phyloP scores from a whole-genome alignment of 2,888 invertebrate species.

The Laspeyria flexula region DNA sequence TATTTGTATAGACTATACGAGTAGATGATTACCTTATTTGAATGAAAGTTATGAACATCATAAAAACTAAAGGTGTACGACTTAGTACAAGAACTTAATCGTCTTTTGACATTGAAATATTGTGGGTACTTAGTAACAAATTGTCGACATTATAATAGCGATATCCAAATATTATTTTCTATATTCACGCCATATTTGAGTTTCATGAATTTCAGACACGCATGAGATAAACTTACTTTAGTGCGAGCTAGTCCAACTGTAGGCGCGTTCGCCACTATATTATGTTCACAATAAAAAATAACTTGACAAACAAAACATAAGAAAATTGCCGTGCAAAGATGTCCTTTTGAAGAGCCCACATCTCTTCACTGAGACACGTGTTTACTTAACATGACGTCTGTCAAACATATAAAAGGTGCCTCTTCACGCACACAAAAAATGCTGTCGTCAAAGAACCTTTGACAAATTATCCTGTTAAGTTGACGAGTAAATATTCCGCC shows the following conservation, averaged over 20 bases:
- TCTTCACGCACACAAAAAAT: conserved; percentile 60
- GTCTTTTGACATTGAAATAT: too few relatives aligned
- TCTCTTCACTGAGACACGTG: conserved; percentile 58
- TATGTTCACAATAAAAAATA: conserved; percentile 30
- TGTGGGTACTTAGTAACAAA: neutral
- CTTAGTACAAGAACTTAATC: too few relatives aligned
- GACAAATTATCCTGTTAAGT: conserved; percentile 77
- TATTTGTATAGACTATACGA: too few relatives aligned
- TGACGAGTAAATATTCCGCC: conserved; percentile 60
- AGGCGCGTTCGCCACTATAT: conserved; percentile 1
- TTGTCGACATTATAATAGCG: neutral
- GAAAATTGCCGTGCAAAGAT: conserved; percentile 23
- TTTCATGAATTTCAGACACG: conserved; percentile 7
- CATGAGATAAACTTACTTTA: neutral
- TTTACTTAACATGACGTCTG: conserved; percentile 71
- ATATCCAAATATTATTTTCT: neutral
- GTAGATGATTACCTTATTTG: too few relatives aligned
- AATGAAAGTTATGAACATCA: too few relatives aligned
- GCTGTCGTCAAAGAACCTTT: conserved; percentile 71
- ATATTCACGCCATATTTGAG: neutral
- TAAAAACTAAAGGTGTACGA: too few relatives aligned
- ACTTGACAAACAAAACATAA: conserved; percentile 34
- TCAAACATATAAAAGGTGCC: conserved; percentile 71
- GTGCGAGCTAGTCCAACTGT: neutral
- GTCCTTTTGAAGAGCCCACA: conserved; percentile 55